Base-by-base conservation (phyloP, 2,888 invertebrate genomes). In the Cartodere bifasciata region DNA sequence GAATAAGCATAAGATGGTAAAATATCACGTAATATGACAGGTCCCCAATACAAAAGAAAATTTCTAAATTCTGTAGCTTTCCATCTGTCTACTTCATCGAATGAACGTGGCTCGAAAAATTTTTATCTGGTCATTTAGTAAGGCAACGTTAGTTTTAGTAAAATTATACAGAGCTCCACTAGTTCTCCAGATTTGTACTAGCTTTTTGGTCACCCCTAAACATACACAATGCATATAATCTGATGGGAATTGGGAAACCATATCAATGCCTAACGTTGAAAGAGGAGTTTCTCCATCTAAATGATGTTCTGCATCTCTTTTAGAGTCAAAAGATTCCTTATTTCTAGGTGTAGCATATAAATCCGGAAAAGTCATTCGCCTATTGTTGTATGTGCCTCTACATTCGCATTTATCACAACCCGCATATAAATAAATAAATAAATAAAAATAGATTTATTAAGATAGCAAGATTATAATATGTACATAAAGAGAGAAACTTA, bases 41-140 rank as follows among this genome's bases (percentile, higher is more conserved):
- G 24, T 7, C 36, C 40, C 4, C 28, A 27, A 24, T 40, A 42
- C 4, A 42, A 22, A 13, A 40, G 22, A 32, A 40, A 40, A 4
- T 25, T 16, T 28, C 39, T 13, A 14, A 38, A 40, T 34, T 44
- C 43, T n/a, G 38, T 36, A 11, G 39, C 41, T 29, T 39, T 41
- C 16, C 21, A 40, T 7, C 36, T 16, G 12, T 33, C 17, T 11
- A 36, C 22, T 30, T 41, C 41, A 7, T 21, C 26, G 15, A 41
- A 34, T 6, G 32, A 4, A 16, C 41, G 17, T 6, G 34, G 32
- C 36, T 4, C 38, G 35, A 21, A 27, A 27, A 12, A 12, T n/a
- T 5, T 9, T 5, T 13, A 11, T 4, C n/a, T 15, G 14, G 11
- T 32, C 9, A 10, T 5, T 2, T 12, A 20, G 11, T 15, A 7